Percentiles rank a stretch among this genome's conserved stretches.
phyloP scores from a whole-genome alignment of 2,888 invertebrate species.

The Xestia rhomboidea region DNA sequence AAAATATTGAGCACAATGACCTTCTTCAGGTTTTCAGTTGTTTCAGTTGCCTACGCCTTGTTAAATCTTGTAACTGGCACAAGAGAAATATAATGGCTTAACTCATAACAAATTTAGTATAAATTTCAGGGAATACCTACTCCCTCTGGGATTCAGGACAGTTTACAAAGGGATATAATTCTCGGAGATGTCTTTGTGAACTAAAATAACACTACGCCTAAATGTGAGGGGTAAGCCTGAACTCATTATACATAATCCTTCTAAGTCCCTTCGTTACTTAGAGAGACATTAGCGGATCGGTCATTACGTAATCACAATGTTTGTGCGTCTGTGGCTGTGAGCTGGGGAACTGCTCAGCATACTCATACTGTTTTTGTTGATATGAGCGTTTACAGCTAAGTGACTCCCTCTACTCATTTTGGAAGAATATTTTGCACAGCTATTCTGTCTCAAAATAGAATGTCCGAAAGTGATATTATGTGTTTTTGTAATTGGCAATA shows the following conservation, averaged over 20 bases:
- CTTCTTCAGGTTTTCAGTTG: constrained; percentile 6
- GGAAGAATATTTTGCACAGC: neutral
- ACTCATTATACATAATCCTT: constrained; percentile 64
- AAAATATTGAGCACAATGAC: constrained; percentile 1
- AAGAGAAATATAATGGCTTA: neutral
- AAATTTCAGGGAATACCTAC: constrained; percentile 13
- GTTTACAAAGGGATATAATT: constrained; percentile 53
- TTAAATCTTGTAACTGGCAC: neutral
- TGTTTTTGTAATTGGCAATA: neutral
- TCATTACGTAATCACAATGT: constrained; percentile 54
- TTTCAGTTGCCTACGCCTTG: constrained; percentile 3
- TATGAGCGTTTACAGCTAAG: neutral
- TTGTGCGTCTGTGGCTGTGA: constrained; percentile 14
- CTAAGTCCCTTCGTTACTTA: constrained; percentile 60
- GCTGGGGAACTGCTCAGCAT: neutral
- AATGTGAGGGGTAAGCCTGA: constrained; percentile 48
- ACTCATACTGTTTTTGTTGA: neutral
- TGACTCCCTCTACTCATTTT: neutral
- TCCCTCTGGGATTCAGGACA: constrained; percentile 10
- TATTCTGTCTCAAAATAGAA: neutral
- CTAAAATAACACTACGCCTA: constrained; percentile 57
- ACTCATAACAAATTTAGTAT: constrained; percentile 25
- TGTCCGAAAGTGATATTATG: neutral
- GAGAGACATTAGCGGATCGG: constrained; percentile 63
- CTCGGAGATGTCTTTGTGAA: constrained; percentile 32